Evolutionary conservation across 2,888 invertebrate species (phyloP).

Genomic region (Troglohyphantes excavatus): DNA sequence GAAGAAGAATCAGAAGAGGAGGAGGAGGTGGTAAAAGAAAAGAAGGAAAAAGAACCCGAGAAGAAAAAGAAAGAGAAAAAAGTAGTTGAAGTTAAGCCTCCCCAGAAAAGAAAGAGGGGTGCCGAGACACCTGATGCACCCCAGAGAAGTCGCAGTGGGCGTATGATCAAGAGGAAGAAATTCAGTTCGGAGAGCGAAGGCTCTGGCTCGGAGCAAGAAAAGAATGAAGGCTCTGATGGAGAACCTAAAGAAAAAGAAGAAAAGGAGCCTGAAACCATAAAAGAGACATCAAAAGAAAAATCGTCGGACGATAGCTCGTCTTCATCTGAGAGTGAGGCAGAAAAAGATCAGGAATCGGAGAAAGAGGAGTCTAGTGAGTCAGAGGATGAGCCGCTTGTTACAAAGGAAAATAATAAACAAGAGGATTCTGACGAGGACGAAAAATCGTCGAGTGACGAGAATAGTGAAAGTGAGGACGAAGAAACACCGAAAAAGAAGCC

Average conservation of each 20-base stretch:
- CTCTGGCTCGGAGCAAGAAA: slow-evolving; percentile 22
- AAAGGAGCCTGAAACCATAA: background rate
- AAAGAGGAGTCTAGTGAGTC: slow-evolving; percentile 7
- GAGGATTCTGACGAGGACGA: background rate
- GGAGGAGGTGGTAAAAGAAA: slow-evolving; percentile 31
- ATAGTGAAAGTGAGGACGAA: background rate
- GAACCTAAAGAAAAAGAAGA: background rate
- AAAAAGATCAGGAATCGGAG: slow-evolving; percentile 36
- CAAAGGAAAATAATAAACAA: slow-evolving; percentile 2
- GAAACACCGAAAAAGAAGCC: background rate
- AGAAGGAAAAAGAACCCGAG: slow-evolving; percentile 27
- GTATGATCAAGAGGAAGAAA: slow-evolving; percentile 88
- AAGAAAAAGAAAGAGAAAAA: slow-evolving; percentile 59
- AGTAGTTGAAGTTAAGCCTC: slow-evolving; percentile 16
- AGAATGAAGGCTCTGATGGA: slow-evolving; percentile 19
- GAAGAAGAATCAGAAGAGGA: background rate
- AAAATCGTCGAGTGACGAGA: background rate
- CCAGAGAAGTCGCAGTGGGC: slow-evolving; percentile 86
- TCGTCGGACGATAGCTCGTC: background rate
- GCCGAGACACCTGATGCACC: slow-evolving; percentile 45
- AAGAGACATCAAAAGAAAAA: slow-evolving; percentile 1
- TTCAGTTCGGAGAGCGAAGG: slow-evolving; percentile 78
- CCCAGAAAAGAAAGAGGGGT: slow-evolving; percentile 49
- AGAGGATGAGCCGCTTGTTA: slow-evolving; percentile 23
- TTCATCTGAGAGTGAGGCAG: slow-evolving; percentile 14